Evolutionary conservation across 2,797 vertebrate species (phyloP), one percentile per base, ranked within the genome.

Genomic region (Masticophis lateralis): DNA sequence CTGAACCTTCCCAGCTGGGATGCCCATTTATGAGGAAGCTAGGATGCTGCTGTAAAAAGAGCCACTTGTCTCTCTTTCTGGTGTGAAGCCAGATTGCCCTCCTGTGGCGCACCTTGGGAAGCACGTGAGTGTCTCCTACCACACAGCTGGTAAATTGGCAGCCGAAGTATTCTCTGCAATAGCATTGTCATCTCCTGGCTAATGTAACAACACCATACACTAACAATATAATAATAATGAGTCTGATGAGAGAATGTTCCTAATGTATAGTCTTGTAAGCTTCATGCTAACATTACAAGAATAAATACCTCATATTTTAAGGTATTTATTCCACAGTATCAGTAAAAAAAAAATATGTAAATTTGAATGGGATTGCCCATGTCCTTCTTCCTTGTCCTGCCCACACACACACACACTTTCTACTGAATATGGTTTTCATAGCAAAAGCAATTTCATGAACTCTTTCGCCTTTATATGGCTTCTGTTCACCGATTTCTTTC

Each of bases 401-500:
- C 3, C 0, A 2, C 91, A 1, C 16, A 0, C 69, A 79, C 7
- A 43, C 11, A 79, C 12, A n/a, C 91, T 2, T 51, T 27, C 14
- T 0, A 1, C 47, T 59, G 22, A 66, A 27, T 92, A 51, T 60
- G 16, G 32, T n/a, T 94, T 74, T 91, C 94, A 94, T 89, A 94
- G 63, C 66, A 94, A 94, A 95, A 47, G 90, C 2, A 83, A 1
- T 6, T 91, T 66, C 87, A 87, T 59, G 37, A 69, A 18, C 93
- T 88, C 94, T 94, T 89, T 63, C 55, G 13, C 69, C 74, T 91
- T 92, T 5, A 91, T 79, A 55, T 93, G 4, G 63, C 56, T 55
- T 91, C 93, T 95, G 92, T 94, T 91, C 95, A 88, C 93, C 94
- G 63, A 90, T 0, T 95, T 1, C 57, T 96, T 97, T 95, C 83